Conservation (phyloP, 2,888 invertebrate genomes). For the Limnephilus lunatus region DNA sequence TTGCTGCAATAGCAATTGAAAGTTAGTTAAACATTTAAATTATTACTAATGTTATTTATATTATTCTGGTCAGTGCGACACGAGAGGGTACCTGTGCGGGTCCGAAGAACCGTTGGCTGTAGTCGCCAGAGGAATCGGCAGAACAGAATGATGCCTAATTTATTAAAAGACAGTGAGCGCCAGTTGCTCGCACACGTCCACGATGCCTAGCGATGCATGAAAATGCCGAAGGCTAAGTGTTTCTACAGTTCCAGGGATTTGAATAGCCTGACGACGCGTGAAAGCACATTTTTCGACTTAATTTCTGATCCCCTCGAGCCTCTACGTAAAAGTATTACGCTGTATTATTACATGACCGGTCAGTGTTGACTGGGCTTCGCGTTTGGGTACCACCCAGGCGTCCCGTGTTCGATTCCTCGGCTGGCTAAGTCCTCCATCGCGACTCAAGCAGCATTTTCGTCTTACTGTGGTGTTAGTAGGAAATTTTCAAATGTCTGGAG, state of each 20-base stretch:
- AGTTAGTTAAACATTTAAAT: neutral
- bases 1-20: neutral
- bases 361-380: too few relatives aligned
- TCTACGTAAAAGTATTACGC: too few relatives aligned
- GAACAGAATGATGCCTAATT: too few relatives aligned
- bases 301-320: too few relatives aligned
- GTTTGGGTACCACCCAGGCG: too few relatives aligned
- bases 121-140: neutral
- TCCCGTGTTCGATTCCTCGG: too few relatives aligned
- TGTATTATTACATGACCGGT: too few relatives aligned
- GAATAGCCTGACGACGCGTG: conserved; percentile 3
- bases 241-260: neutral
- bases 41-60: neutral
- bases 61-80: neutral
- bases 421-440: too few relatives aligned
- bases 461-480: too few relatives aligned
- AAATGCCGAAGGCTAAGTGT: conserved; percentile 29
- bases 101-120: neutral
- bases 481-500: too few relatives aligned
- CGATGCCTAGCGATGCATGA: conserved; percentile 35
- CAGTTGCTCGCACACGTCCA: neutral
- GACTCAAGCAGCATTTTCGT: too few relatives aligned
- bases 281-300: neutral
- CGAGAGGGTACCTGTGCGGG: neutral
- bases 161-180: neutral